Evolutionary conservation across 2,888 invertebrate species (phyloP).

Genomic region (Zeuzera pyrina): DNA sequence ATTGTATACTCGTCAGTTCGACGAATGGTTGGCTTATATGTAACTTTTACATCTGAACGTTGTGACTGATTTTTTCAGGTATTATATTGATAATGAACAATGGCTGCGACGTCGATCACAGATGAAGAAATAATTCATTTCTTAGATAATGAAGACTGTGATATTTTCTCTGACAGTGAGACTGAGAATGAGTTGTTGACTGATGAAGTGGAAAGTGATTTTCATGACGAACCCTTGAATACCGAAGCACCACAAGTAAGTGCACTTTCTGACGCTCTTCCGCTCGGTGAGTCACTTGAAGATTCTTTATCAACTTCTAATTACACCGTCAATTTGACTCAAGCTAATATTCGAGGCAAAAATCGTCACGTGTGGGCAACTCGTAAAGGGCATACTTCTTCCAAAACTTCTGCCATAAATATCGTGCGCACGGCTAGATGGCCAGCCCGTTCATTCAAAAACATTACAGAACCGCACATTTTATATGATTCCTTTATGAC

Average conservation of each 20-base stretch:
- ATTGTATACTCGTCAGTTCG: slow-evolving; percentile 2
- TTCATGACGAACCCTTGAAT: slow-evolving; percentile 2
- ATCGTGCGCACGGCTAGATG: too few relatives aligned
- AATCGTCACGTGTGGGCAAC: not conserved
- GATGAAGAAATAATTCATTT: slow-evolving; percentile 2
- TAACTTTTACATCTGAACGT: slow-evolving; percentile 5
- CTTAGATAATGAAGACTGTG: slow-evolving; percentile 1
- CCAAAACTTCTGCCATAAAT: slow-evolving; percentile 1
- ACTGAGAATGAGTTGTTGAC: not conserved
- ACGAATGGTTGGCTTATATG: slow-evolving; percentile 5
- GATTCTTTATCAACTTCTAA: not conserved
- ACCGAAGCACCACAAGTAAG: not conserved
- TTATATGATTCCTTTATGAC: slow-evolving; percentile 2
- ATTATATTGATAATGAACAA: slow-evolving; percentile 5
- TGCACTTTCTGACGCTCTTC: not conserved
- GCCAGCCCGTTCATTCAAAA: slow-evolving; percentile 4
- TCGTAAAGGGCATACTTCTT: not conserved
- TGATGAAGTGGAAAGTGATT: slow-evolving; percentile 3
- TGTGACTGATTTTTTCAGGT: slow-evolving; percentile 5
- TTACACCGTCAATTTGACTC: not conserved
- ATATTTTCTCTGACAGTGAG: slow-evolving; percentile 2
- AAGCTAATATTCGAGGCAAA: slow-evolving; percentile 2
- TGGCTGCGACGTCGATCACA: slow-evolving; percentile 2
- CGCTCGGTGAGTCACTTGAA: not conserved
- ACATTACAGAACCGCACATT: slow-evolving; percentile 3